A percentile compares a stretch with the other conserved stretches of the same genome.
These are phyloP conservation scores for Hepsetus odoe DNA, from an alignment of 2,113 vertebrate genomes.

Conservation along the genomic window DNA sequence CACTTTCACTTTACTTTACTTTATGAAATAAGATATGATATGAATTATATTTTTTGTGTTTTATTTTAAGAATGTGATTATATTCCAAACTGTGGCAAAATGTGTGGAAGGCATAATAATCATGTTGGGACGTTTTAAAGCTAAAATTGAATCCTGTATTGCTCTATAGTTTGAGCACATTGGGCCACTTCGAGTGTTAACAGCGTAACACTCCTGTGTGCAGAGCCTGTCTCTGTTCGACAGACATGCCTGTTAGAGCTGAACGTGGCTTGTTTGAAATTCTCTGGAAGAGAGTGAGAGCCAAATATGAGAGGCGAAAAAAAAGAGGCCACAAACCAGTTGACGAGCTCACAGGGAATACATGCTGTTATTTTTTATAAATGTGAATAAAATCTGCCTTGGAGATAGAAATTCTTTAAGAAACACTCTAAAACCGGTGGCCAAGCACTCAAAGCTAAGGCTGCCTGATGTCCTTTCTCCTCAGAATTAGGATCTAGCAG, in stretches of 20 bases:
- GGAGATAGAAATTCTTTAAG: slow-evolving; percentile 6
- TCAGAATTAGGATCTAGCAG: slow-evolving; percentile 25
- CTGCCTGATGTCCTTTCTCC: slow-evolving; percentile 4
- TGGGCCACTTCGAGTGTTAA: neutral
- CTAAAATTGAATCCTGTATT: too few relatives aligned
- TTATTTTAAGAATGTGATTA: too few relatives aligned
- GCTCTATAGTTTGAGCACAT: too few relatives aligned
- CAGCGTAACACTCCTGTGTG: neutral
- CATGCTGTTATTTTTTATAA: neutral
- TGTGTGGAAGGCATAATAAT: too few relatives aligned
- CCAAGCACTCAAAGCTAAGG: neutral
- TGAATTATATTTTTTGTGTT: too few relatives aligned
- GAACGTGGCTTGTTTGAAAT: slow-evolving; percentile 2
- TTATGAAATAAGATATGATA: too few relatives aligned
- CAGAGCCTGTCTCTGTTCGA: neutral
- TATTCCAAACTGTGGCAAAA: too few relatives aligned
- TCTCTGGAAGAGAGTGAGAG: neutral
- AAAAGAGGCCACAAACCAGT: neutral
- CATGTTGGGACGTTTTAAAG: too few relatives aligned
- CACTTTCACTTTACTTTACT: too few relatives aligned
- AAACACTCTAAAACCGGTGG: neutral
- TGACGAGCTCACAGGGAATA: neutral
- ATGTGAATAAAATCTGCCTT: neutral
- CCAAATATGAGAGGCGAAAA: slow-evolving; percentile 18
- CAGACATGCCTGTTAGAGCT: neutral